Conservation (phyloP, 2,797 vertebrate species). For the Margarornis squamiger region DNA sequence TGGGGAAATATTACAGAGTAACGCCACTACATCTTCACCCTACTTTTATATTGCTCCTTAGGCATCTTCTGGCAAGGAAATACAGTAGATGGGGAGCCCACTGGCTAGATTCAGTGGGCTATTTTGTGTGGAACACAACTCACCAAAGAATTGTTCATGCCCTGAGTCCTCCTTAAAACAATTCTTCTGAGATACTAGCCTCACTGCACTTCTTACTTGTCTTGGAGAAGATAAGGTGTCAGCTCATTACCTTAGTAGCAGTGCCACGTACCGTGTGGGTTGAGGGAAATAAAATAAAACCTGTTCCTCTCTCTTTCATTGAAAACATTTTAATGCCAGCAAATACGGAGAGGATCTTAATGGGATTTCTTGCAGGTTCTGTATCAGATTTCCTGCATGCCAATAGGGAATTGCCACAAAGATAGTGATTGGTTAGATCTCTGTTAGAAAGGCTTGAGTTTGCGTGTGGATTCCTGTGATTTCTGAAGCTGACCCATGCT, state of each 20-base stretch:
- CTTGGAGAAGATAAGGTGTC: not conserved
- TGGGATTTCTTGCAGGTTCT: not conserved
- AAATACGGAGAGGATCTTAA: not conserved
- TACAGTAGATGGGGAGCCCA: not conserved
- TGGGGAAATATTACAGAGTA: not conserved
- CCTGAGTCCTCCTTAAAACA: not conserved
- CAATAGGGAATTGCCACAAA: not conserved
- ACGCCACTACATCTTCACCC: not conserved
- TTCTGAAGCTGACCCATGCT: not conserved
- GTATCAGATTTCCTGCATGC: not conserved
- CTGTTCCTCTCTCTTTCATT: not conserved
- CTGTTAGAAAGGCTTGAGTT: not conserved
- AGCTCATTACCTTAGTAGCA: not conserved
- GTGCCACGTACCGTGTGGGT: accelerated
- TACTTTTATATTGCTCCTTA: not conserved
- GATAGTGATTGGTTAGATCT: not conserved
- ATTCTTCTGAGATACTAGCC: not conserved
- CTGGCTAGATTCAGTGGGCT: not conserved
- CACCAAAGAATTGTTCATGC: not conserved
- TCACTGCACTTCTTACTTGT: not conserved
- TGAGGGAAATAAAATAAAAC: not conserved
- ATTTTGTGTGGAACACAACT: not conserved
- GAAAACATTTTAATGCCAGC: not conserved
- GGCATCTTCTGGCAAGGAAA: not conserved
- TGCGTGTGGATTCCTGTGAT: not conserved